Percentiles rank a stretch among this genome's conserved stretches.
Evolutionary conservation across 2,888 invertebrate species (phyloP).

Genomic region (Zaprionus obscuricornis): DNA sequence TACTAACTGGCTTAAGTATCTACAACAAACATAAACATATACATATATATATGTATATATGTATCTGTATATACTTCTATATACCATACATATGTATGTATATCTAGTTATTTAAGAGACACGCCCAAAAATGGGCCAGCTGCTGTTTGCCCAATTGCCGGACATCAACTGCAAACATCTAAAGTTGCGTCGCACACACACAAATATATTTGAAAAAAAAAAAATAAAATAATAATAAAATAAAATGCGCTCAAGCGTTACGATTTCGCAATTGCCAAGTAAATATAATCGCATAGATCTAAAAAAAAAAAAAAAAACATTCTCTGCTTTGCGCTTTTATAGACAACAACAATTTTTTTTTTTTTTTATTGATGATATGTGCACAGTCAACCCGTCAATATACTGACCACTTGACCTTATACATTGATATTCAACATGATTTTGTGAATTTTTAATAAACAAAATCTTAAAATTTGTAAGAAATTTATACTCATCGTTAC

Average conservation of each 20-base stretch:
- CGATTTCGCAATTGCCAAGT: constrained; percentile 73
- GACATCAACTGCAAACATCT: constrained; percentile 55
- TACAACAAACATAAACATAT: not conserved
- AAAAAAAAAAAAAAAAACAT: constrained; percentile 20
- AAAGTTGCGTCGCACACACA: constrained; percentile 46
- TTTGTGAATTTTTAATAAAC: not conserved
- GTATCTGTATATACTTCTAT: constrained; percentile 11
- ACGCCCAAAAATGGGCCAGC: constrained; percentile 60
- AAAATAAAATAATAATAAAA: too few species aligned
- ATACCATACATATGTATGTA: not conserved
- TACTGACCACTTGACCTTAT: constrained; percentile 31
- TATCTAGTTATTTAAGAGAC: constrained; percentile 24
- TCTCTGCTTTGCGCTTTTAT: constrained; percentile 16
- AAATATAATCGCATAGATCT: constrained; percentile 60
- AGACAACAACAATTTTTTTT: too few species aligned
- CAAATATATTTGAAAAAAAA: too few species aligned
- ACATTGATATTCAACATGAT: not conserved
- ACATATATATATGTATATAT: constrained; percentile 1
- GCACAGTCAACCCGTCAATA: constrained; percentile 17
- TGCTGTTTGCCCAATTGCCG: constrained; percentile 57
- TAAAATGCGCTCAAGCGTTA: constrained; percentile 68
- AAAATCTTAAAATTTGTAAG: not conserved
- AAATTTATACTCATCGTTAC: too few species aligned
- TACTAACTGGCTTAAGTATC: constrained; percentile 33
- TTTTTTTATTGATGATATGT: too few species aligned